Conservation (phyloP, 2,113 vertebrate genomes). For the Corythaeola cristata region DNA sequence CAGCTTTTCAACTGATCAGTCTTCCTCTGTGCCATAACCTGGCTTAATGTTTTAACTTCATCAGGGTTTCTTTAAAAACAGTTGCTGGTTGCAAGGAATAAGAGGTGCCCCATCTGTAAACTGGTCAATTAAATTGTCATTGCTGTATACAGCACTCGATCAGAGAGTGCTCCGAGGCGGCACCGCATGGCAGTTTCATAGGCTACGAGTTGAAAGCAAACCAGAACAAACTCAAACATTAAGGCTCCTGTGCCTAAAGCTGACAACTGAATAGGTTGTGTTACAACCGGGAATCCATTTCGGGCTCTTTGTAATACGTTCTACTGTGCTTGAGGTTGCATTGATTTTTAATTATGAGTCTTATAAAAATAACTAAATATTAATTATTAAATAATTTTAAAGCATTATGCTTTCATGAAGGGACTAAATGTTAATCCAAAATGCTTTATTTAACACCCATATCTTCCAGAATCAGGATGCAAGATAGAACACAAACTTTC, state of each 20-base stretch:
- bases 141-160: background rate
- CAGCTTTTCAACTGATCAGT: background rate
- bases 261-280: background rate
- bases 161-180: background rate
- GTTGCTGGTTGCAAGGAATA: background rate
- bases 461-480: background rate
- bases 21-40: background rate
- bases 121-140: rapidly evolving
- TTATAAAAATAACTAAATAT: background rate
- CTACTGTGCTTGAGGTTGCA: background rate
- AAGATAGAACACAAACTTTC: background rate
- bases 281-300: background rate
- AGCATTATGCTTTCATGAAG: background rate
- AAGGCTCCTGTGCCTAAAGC: background rate
- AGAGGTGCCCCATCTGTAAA: background rate
- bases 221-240: background rate
- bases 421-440: background rate
- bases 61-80: background rate
- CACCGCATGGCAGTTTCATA: rapidly evolving
- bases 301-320: background rate
- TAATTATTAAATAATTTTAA: background rate
- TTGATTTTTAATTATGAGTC: background rate
- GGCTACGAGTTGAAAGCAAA: background rate
- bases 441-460: background rate
- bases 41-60: background rate